Conservation (phyloP, 2,113 vertebrate species). For the Tetraodon nigroviridis region DNA sequence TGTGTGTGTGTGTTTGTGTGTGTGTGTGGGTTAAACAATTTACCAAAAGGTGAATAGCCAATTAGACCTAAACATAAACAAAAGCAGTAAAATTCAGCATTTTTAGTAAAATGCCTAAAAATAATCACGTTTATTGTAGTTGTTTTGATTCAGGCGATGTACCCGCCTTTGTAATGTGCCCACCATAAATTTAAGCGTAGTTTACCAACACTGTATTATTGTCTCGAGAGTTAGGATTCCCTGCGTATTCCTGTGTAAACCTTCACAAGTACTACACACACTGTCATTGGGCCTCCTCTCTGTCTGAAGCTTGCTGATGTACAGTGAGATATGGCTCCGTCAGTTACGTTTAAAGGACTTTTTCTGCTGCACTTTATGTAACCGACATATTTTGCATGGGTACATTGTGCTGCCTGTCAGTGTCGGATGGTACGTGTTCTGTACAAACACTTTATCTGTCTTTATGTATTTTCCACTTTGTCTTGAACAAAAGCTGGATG, state of each 20-base stretch:
- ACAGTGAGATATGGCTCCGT: background rate
- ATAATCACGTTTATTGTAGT: constrained; percentile 7
- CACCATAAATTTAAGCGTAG: background rate
- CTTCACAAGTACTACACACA: too few species aligned
- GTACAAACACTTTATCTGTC: constrained; percentile 54
- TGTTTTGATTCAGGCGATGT: background rate
- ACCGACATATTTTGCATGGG: background rate
- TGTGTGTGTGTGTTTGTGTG: background rate
- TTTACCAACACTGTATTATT: background rate
- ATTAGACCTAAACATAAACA: background rate
- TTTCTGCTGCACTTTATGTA: constrained; percentile 1
- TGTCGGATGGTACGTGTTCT: constrained; percentile 16
- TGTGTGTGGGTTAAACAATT: constrained; percentile 11
- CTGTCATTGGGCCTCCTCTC: too few species aligned
- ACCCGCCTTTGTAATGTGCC: background rate
- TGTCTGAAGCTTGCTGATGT: background rate
- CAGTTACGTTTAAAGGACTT: constrained; percentile 4
- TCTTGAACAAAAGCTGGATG: constrained; percentile 61
- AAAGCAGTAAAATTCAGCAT: background rate
- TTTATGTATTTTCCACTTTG: constrained; percentile 60
- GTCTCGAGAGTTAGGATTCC: background rate
- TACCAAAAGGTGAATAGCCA: background rate
- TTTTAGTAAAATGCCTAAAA: constrained; percentile 1
- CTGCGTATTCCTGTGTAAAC: too few species aligned
- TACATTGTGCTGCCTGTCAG: constrained; percentile 19